phyloP scores from a whole-genome alignment of 2,113 vertebrate species.

The Peromyscus maniculatus region DNA sequence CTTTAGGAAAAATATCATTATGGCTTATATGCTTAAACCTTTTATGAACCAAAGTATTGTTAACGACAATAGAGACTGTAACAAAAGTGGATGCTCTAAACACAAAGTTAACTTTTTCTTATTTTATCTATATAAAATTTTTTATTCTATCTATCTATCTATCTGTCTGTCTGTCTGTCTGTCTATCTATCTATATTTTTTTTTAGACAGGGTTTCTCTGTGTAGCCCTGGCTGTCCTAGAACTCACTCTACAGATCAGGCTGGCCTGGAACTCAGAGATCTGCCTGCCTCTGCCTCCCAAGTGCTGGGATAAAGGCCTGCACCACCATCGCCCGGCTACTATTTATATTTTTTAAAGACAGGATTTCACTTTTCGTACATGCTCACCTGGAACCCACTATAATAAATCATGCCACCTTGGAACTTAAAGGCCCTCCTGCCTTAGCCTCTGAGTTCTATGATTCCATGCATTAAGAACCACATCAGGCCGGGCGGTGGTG shows the following conservation, averaged over 20 bases:
- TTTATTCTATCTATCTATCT: neutral
- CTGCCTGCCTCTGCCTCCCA: neutral
- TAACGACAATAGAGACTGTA: slow-evolving; percentile 19
- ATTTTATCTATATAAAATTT: neutral
- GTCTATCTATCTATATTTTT: neutral
- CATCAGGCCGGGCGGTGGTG: too few species aligned
- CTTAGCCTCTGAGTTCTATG: neutral
- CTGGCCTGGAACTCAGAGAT: neutral
- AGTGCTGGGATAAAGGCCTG: neutral
- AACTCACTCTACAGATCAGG: neutral
- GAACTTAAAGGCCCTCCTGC: neutral
- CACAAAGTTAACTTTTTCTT: slow-evolving; percentile 10
- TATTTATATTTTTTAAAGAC: neutral
- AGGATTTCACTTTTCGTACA: neutral
- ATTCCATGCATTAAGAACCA: neutral
- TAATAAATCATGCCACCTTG: neutral
- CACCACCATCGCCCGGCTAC: neutral
- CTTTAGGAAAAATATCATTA: slow-evolving; percentile 58
- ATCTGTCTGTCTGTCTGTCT: neutral
- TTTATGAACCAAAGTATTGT: slow-evolving; percentile 49
- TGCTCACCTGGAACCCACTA: neutral
- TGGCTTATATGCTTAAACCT: slow-evolving; percentile 23
- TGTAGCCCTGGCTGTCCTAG: neutral
- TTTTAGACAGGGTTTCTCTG: neutral
- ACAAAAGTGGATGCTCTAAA: slow-evolving; percentile 11